Conservation (phyloP, 2,888 invertebrate species). For the Branchinecta sandiegonensis region DNA sequence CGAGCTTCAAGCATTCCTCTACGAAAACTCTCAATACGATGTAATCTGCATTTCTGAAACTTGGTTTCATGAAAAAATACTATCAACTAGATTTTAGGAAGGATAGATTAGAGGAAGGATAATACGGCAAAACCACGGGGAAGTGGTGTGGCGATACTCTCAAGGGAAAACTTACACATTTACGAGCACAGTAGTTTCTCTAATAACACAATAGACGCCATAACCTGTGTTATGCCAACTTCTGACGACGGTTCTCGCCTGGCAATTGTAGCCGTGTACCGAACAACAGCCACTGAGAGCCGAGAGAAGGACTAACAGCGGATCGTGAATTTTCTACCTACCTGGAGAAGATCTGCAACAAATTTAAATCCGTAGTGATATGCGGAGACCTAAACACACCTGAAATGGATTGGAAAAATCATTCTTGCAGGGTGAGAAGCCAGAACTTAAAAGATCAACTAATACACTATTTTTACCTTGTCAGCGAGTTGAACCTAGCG, state of each 20-base stretch:
- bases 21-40: constrained; percentile 14
- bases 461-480: neutral
- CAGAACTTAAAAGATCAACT: constrained; percentile 9
- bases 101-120: neutral
- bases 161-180: constrained; percentile 9
- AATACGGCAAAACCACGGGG: constrained; percentile 14
- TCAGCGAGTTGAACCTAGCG: constrained; percentile 14
- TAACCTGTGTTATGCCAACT: neutral
- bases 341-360: too few relatives aligned
- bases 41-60: constrained; percentile 8
- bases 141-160: constrained; percentile 14
- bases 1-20: constrained; percentile 14
- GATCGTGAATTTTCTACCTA: too few relatives aligned
- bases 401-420: neutral
- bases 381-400: constrained; percentile 8
- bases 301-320: too few relatives aligned
- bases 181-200: constrained; percentile 14
- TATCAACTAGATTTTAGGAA: constrained; percentile 14
- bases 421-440: neutral
- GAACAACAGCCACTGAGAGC: too few relatives aligned
- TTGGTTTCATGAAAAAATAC: constrained; percentile 6
- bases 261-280: too few relatives aligned
- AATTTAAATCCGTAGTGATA: too few relatives aligned
- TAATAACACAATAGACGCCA: constrained; percentile 11
- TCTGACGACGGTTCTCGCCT: too few relatives aligned